Evolutionary conservation across 2,113 vertebrate species (phyloP).

Genomic region (Zapus hudsonius): DNA sequence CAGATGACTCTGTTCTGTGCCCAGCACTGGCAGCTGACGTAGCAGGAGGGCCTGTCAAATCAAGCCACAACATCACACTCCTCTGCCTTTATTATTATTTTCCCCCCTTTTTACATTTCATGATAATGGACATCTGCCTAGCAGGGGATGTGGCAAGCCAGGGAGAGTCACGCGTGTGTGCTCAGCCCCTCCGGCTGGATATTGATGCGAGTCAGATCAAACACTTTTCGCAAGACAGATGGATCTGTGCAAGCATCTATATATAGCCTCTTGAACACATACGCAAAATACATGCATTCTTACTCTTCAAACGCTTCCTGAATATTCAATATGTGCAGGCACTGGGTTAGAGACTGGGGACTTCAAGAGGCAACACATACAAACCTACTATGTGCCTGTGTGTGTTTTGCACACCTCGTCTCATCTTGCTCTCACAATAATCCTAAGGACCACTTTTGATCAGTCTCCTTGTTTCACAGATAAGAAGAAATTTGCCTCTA

Average conservation of each 20-base stretch:
- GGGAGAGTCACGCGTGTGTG: conserved; percentile 49
- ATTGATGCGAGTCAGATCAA: conserved; percentile 59
- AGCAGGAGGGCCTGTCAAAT: conserved; percentile 85
- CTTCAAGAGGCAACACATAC: background rate
- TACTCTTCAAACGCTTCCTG: conserved; percentile 47
- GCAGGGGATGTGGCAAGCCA: conserved; percentile 65
- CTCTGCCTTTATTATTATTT: conserved; percentile 79
- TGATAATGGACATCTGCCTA: conserved; percentile 79
- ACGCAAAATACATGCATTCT: conserved; percentile 21
- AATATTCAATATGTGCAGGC: conserved; percentile 6
- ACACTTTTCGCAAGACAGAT: conserved; percentile 48
- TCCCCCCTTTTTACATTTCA: conserved; percentile 65
- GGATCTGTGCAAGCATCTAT: background rate
- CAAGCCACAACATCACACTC: conserved; percentile 73
- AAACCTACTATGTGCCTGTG: conserved; percentile 24
- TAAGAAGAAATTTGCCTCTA: background rate
- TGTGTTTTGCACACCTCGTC: background rate
- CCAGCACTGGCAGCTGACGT: conserved; percentile 79
- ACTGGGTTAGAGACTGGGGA: background rate
- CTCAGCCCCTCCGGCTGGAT: background rate
- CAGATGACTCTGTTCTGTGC: conserved; percentile 82
- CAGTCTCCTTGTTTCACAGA: conserved; percentile 20
- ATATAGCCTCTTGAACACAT: conserved; percentile 53
- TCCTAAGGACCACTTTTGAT: background rate
- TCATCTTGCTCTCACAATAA: background rate